These are phyloP conservation scores for Tenebrio molitor DNA, from an alignment of 1,140 invertebrate genomes.

Conservation along the genomic window DNA sequence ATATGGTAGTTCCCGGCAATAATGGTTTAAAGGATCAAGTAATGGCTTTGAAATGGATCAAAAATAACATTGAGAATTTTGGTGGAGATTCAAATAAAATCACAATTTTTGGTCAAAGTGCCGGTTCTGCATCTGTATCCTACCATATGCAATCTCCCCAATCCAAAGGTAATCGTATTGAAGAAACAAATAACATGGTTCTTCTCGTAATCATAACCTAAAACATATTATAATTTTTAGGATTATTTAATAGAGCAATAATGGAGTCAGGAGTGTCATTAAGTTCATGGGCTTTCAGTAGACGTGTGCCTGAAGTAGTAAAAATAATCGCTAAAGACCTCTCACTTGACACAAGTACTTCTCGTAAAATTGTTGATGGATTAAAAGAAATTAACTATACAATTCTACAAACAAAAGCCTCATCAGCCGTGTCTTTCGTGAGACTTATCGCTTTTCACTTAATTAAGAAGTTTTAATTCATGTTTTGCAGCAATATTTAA, in stretches of 20 bases:
- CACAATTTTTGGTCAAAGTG: constrained; percentile 60
- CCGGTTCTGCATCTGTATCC: constrained; percentile 57
- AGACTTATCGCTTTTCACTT: neutral
- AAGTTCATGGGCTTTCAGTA: constrained; percentile 57
- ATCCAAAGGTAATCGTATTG: constrained; percentile 29
- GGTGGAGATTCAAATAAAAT: constrained; percentile 63
- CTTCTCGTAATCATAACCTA: too few species aligned
- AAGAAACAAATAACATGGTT: too few species aligned
- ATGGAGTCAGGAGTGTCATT: constrained; percentile 72
- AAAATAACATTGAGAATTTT: constrained; percentile 66
- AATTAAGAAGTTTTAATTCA: neutral
- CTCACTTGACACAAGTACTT: constrained; percentile 5
- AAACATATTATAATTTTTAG: too few species aligned
- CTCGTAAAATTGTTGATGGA: constrained; percentile 35
- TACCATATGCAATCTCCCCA: constrained; percentile 45
- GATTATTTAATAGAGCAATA: constrained; percentile 63
- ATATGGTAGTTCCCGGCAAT: constrained; percentile 63
- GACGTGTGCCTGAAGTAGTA: constrained; percentile 6
- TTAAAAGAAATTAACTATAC: constrained; percentile 29
- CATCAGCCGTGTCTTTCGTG: neutral
- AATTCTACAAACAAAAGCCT: neutral
- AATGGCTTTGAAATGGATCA: constrained; percentile 67
- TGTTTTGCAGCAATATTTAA: constrained; percentile 16
- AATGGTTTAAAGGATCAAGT: constrained; percentile 68
- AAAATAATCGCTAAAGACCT: constrained; percentile 5